Evolutionary conservation across 2,797 vertebrate genomes (phyloP).

Genomic region (Lepidocolaptes lacrymiger): DNA sequence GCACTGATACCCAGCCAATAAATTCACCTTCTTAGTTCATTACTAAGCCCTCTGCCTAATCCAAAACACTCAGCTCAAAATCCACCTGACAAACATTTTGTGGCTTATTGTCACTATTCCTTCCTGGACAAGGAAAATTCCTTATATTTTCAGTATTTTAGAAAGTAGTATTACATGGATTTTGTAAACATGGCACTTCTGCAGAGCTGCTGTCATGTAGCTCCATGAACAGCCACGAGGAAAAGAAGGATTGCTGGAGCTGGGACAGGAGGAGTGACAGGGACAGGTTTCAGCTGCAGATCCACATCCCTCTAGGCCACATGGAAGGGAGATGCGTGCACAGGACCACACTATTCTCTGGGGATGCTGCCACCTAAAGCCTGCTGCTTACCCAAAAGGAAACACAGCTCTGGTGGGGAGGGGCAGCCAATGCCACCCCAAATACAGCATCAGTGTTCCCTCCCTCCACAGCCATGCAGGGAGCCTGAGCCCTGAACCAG

Average conservation of each 20-base stretch:
- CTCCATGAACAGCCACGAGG: neutral
- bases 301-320: neutral
- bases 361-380: neutral
- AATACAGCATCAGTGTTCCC: fast-evolving
- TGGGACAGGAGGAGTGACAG: no score
- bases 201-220: neutral
- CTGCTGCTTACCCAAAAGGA: no score
- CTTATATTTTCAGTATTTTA: neutral
- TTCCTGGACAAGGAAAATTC: neutral
- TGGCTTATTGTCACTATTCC: fast-evolving
- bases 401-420: neutral
- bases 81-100: neutral
- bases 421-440: neutral
- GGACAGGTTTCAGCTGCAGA: neutral
- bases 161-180: neutral
- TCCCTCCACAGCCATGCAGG: neutral
- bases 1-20: neutral
- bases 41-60: neutral
- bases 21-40: neutral
- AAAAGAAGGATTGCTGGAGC: no score
- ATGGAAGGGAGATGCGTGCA: neutral
- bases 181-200: neutral
- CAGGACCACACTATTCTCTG: neutral
- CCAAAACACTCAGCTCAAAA: neutral
- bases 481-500: neutral